Conservation (phyloP, 1,140 invertebrate species). For the Habropoda laboriosa region DNA sequence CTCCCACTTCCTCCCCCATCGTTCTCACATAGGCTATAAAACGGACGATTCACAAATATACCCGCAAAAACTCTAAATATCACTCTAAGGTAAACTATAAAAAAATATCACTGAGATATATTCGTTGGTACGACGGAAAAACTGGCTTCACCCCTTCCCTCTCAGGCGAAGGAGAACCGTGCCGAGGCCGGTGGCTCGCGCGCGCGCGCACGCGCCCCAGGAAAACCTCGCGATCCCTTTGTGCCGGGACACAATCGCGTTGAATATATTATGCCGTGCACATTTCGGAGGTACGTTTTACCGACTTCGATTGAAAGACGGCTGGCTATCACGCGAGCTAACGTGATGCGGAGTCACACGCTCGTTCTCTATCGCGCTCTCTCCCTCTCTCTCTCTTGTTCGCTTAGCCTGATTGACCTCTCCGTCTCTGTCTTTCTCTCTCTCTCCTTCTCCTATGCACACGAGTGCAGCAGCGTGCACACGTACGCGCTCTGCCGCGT, state of each 20-base stretch:
- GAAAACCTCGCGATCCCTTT: constrained; percentile 36
- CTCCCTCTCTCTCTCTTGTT: not conserved
- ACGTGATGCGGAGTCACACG: constrained; percentile 59
- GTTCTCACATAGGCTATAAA: constrained; percentile 44
- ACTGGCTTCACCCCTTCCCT: not conserved
- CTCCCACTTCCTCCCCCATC: not conserved
- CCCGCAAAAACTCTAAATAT: constrained; percentile 48
- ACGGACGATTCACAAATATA: constrained; percentile 52
- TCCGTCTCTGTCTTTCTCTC: not conserved
- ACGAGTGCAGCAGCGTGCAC: not conserved
- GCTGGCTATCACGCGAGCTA: constrained; percentile 67
- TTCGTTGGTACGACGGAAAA: constrained; percentile 22
- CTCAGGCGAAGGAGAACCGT: not conserved
- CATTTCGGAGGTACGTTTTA: constrained; percentile 66
- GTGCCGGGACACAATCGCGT: constrained; percentile 52
- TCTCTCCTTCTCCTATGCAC: not conserved
- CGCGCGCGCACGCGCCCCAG: not conserved
- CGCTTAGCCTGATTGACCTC: not conserved
- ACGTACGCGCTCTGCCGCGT: constrained; percentile 19
- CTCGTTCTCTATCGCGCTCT: constrained; percentile 18
- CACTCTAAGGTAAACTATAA: constrained; percentile 47
- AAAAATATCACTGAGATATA: constrained; percentile 54
- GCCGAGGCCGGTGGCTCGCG: not conserved
- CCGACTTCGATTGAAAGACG: constrained; percentile 67
- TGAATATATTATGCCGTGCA: constrained; percentile 61